These are phyloP conservation scores for Erythrocebus patas DNA, from an alignment of 2,113 vertebrate species.

Conservation along the genomic window DNA sequence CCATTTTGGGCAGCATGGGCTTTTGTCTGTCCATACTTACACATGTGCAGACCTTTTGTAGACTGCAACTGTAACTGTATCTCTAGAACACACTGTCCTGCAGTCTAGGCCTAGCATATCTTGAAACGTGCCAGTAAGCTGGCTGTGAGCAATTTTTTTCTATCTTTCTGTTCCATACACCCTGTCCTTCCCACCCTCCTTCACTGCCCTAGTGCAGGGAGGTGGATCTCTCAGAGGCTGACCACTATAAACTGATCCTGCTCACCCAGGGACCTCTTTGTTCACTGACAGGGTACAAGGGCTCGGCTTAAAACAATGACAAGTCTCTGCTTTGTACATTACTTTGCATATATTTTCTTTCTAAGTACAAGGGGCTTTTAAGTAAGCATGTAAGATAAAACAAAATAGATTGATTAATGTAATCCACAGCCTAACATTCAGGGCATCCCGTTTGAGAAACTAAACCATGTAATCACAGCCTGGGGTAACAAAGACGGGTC, in stretches of 20 bases:
- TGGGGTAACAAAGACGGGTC: conserved; percentile 1
- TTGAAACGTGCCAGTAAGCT: not conserved
- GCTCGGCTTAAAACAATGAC: conserved; percentile 23
- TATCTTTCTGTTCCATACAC: not conserved
- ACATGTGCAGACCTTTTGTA: not conserved
- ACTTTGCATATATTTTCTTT: conserved; percentile 62
- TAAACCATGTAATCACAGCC: conserved; percentile 59
- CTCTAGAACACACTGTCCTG: not conserved
- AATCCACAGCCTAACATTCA: conserved; percentile 40
- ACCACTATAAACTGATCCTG: not conserved
- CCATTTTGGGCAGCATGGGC: not conserved
- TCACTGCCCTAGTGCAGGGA: not conserved
- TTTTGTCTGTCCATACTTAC: not conserved
- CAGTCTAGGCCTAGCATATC: not conserved
- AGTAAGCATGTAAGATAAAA: conserved; percentile 58
- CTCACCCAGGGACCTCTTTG: not conserved
- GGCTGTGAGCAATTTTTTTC: not conserved
- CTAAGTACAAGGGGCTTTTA: conserved; percentile 55
- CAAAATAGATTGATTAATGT: conserved; percentile 55
- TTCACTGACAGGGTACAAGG: not conserved
- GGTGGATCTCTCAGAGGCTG: not conserved
- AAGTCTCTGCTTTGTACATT: not conserved
- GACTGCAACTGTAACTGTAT: not conserved
- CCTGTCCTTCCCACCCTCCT: not conserved
- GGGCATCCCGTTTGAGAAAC: conserved; percentile 28